These are phyloP conservation scores for Lithophane leautieri DNA, from an alignment of 2,888 invertebrate species.

Conservation along the genomic window DNA sequence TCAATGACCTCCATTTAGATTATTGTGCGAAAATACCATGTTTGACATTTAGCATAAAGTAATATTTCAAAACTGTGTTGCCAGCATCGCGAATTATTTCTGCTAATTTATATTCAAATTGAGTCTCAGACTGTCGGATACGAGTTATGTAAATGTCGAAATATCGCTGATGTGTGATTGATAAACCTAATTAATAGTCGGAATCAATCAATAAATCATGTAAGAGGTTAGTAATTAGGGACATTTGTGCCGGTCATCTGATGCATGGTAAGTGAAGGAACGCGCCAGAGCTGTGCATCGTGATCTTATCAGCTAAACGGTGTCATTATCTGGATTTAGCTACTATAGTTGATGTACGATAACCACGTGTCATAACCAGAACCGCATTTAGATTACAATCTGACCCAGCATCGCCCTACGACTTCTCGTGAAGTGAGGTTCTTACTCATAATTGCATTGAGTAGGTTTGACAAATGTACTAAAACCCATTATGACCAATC, in stretches of 20 bases:
- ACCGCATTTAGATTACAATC: conserved; percentile 23
- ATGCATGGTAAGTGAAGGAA: conserved; percentile 34
- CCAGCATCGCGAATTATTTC: conserved; percentile 46
- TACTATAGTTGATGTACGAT: conserved; percentile 15
- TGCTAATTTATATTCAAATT: conserved; percentile 59
- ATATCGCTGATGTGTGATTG: conserved; percentile 51
- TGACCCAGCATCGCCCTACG: neutral
- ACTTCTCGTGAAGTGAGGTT: neutral
- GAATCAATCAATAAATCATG: conserved; percentile 53
- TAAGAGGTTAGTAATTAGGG: conserved; percentile 35
- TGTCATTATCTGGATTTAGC: conserved; percentile 24
- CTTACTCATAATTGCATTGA: neutral
- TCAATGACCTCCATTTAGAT: conserved; percentile 27
- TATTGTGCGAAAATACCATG: conserved; percentile 24
- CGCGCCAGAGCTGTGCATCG: neutral
- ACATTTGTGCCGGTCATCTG: conserved; percentile 34
- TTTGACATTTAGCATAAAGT: conserved; percentile 33
- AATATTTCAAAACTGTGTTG: conserved; percentile 40
- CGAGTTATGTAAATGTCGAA: conserved; percentile 58
- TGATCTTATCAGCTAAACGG: conserved; percentile 19
- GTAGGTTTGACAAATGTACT: too few relatives aligned
- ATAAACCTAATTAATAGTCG: conserved; percentile 50
- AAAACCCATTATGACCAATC: too few relatives aligned
- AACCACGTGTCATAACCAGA: conserved; percentile 8
- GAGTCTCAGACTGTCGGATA: conserved; percentile 18